Conservation (phyloP, 1,140 invertebrate genomes). For the Carposina sasakii region DNA sequence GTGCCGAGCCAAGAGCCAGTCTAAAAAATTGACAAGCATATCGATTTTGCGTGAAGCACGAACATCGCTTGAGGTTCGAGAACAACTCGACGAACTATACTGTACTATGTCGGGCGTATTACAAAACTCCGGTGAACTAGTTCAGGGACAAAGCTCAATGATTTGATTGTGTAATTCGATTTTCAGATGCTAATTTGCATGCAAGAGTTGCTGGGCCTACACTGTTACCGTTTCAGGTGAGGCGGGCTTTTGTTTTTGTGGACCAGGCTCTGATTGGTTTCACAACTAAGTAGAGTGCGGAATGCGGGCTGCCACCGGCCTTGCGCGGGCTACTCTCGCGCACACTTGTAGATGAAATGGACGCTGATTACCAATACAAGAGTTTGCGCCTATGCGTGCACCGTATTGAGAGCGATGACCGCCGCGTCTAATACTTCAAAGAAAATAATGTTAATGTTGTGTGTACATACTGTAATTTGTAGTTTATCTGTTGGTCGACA, state of each 20-base stretch:
- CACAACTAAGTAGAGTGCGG: conserved; percentile 55
- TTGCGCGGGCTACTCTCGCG: conserved; percentile 57
- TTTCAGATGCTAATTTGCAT: conserved; percentile 32
- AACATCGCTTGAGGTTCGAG: not conserved
- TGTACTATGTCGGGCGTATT: conserved; percentile 55
- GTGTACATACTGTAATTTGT: too few relatives aligned
- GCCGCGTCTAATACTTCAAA: conserved; percentile 11
- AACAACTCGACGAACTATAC: conserved; percentile 13
- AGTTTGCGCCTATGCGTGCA: conserved; percentile 15
- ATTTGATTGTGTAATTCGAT: conserved; percentile 58
- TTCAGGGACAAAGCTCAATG: conserved; percentile 55
- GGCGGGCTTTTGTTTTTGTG: too few relatives aligned
- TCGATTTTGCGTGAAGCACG: conserved; percentile 3
- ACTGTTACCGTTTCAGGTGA: too few relatives aligned
- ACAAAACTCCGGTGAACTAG: conserved; percentile 57
- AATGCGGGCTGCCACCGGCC: conserved; percentile 59
- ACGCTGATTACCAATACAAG: conserved; percentile 18
- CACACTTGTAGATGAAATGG: conserved; percentile 44
- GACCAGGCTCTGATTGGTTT: too few relatives aligned
- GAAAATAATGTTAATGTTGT: too few relatives aligned
- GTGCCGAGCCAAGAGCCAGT: too few relatives aligned
- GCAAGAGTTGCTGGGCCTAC: too few relatives aligned
- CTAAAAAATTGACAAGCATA: not conserved
- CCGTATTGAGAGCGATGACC: conserved; percentile 26
- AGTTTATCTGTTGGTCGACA: too few relatives aligned